These are phyloP conservation scores for Ambastaia sidthimunki DNA, from an alignment of 2,797 vertebrate genomes.

Conservation along the genomic window DNA sequence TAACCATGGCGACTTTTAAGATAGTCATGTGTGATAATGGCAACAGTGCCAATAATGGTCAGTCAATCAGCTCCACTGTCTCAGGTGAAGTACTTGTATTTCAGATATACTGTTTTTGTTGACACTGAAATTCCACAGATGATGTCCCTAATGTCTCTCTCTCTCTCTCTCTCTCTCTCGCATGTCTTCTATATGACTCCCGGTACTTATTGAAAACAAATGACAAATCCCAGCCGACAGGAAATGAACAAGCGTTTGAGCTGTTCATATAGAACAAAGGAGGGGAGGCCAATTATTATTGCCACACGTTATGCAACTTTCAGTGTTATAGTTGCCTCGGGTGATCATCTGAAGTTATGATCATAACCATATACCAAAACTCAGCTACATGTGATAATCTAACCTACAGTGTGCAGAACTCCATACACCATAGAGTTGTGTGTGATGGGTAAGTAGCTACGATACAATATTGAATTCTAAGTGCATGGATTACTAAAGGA, in stretches of 20 bases:
- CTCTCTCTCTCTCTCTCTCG: conserved; percentile 2
- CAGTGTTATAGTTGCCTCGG: background rate
- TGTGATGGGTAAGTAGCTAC: background rate
- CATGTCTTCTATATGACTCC: conserved; percentile 18
- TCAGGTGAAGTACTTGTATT: conserved; percentile 9
- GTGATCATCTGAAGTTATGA: conserved; percentile 4
- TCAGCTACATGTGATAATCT: background rate
- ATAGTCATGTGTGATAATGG: conserved; percentile 1
- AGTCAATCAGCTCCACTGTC: background rate
- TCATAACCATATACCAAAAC: background rate
- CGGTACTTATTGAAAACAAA: conserved; percentile 25
- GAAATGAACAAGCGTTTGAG: conserved; percentile 18
- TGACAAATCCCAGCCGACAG: conserved; percentile 33
- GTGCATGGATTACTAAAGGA: conserved; percentile 37
- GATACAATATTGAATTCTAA: conserved; percentile 3
- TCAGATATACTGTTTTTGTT: background rate
- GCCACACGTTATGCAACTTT: conserved; percentile 18
- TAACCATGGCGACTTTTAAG: conserved; percentile 52
- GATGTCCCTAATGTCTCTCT: conserved; percentile 28
- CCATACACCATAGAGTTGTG: background rate
- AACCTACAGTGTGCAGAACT: background rate
- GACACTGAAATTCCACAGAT: conserved; percentile 6
- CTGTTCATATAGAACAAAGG: conserved; percentile 8
- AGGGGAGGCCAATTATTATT: background rate
- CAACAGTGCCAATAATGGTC: conserved; percentile 14